phyloP scores from a whole-genome alignment of 2,797 vertebrate species.

The Mus caroli region DNA sequence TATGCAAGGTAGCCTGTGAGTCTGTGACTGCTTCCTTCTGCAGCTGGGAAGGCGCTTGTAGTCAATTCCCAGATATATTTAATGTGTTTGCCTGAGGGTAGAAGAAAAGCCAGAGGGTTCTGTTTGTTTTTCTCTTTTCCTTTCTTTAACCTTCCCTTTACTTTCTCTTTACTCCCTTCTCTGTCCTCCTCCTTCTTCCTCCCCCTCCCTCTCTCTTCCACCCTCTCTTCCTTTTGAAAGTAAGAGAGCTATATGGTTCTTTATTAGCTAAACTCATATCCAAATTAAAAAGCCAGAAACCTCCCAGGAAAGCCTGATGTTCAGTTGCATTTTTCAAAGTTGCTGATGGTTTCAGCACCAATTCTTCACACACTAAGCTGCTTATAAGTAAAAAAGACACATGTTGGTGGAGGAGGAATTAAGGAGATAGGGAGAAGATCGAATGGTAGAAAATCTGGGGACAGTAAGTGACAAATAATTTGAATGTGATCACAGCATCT shows the following conservation, averaged over 20 bases:
- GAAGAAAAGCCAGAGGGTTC: not conserved
- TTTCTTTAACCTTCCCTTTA: not conserved
- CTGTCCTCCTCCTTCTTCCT: not conserved
- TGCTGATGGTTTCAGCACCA: not conserved
- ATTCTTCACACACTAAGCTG: not conserved
- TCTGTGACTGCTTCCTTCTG: not conserved
- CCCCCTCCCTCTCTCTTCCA: too few relatives aligned
- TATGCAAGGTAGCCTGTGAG: not conserved
- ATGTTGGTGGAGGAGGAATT: not conserved
- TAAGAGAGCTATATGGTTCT: not conserved
- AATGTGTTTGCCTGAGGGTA: not conserved
- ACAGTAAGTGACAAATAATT: not conserved
- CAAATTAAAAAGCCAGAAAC: not conserved
- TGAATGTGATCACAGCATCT: not conserved
- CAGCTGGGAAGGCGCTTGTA: slow-evolving; percentile 60
- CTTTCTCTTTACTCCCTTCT: not conserved
- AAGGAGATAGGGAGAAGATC: not conserved
- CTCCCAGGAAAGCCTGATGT: not conserved
- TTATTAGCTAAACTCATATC: slow-evolving; percentile 13
- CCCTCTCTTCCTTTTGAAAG: not conserved
- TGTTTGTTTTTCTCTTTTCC: not conserved
- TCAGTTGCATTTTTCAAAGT: not conserved
- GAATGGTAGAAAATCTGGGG: not conserved
- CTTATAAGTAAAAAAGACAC: not conserved
- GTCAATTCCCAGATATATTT: not conserved